Conservation (phyloP, 2,888 invertebrate genomes). For the Torymus auratus region DNA sequence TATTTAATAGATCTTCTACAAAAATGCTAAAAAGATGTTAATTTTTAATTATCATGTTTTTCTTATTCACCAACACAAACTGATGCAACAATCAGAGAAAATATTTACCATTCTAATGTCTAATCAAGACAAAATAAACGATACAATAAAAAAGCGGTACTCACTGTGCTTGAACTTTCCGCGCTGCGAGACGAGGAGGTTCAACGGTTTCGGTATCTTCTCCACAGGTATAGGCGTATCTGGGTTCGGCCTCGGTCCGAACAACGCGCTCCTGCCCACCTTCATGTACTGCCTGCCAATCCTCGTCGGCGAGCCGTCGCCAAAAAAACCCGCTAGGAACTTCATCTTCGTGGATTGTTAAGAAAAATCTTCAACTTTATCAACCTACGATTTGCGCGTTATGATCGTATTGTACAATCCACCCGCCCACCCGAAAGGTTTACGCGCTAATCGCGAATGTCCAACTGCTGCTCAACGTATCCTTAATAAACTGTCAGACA, state of each 20-base stretch:
- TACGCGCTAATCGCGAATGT: neutral
- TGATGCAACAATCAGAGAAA: no score
- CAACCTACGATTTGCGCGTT: no score
- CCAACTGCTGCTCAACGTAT: no score
- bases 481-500: conserved; percentile 12
- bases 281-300: conserved; percentile 87
- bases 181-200: conserved; percentile 89
- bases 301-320: conserved; percentile 78
- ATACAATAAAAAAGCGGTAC: conserved; percentile 72
- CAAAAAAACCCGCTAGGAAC: conserved; percentile 73
- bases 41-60: no score
- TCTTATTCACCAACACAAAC: no score
- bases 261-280: conserved; percentile 85
- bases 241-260: conserved; percentile 80
- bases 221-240: conserved; percentile 74
- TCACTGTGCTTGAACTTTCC: conserved; percentile 87
- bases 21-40: no score
- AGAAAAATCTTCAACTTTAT: no score
- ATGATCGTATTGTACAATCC: neutral
- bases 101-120: no score
- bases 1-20: no score
- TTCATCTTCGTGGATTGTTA: conserved; percentile 67
- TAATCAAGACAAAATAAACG: neutral
- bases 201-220: conserved; percentile 81
- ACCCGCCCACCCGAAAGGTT: conserved; percentile 24